Percentiles rank a stretch among this genome's conserved stretches.
These are phyloP conservation scores for Poecile atricapillus DNA, from an alignment of 2,113 vertebrate genomes.

Conservation along the genomic window DNA sequence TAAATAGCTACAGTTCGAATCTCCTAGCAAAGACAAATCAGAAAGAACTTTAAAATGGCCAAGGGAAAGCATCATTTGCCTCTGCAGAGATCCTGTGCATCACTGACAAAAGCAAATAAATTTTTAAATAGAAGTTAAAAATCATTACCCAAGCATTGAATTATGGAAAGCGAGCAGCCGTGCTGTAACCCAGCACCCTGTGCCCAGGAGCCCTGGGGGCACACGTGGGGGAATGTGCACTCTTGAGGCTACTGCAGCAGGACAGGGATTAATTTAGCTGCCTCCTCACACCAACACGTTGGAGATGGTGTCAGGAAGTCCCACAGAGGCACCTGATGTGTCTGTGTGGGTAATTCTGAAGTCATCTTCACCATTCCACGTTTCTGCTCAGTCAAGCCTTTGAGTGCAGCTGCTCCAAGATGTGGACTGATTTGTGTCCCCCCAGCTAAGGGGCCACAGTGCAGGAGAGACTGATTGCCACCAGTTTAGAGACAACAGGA, in stretches of 20 bases:
- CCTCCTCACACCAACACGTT: rapidly evolving
- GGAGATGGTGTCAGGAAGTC: not conserved
- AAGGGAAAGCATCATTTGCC: not conserved
- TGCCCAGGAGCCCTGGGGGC: not conserved
- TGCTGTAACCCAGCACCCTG: not conserved
- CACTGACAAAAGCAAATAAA: not conserved
- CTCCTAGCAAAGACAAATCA: not conserved
- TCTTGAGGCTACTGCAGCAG: not conserved
- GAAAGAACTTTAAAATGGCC: not conserved
- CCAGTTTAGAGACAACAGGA: not conserved
- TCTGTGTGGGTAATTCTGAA: not conserved
- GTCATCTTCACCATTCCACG: rapidly evolving
- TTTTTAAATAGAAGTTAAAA: not conserved
- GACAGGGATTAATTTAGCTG: not conserved
- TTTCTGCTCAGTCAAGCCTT: not conserved
- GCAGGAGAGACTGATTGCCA: not conserved
- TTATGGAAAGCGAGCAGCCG: not conserved
- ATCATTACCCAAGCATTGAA: not conserved
- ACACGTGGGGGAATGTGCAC: not conserved
- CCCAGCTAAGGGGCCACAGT: not conserved
- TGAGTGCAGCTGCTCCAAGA: not conserved
- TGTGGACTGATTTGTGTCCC: not conserved
- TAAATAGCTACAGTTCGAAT: not conserved
- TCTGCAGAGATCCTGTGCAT: not conserved
- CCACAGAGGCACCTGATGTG: not conserved